Conservation (phyloP, 1,140 invertebrate species). For the Lepidurus packardi region DNA sequence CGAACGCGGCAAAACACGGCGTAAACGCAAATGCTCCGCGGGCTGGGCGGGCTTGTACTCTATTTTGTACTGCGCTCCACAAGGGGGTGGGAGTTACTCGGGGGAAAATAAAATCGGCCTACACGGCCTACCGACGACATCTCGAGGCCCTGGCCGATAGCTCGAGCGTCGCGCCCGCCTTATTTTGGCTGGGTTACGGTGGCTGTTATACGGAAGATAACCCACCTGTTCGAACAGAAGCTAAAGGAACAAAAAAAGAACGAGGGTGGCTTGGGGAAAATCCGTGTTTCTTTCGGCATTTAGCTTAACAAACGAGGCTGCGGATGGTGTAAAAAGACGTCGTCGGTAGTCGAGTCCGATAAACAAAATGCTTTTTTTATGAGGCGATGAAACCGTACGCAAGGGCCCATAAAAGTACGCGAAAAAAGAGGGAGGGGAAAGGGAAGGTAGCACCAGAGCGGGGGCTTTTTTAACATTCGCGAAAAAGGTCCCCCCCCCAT, state of each 20-base stretch:
- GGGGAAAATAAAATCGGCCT: not conserved
- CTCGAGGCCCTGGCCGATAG: not conserved
- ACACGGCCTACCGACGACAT: conserved; percentile 15
- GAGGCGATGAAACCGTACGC: conserved; percentile 20
- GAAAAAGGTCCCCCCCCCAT: not conserved
- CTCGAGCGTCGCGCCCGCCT: not conserved
- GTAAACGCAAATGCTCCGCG: conserved; percentile 17
- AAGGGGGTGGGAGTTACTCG: not conserved
- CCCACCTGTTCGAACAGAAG: not conserved
- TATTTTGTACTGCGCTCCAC: not conserved
- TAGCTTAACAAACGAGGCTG: conserved; percentile 3
- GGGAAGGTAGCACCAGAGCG: not conserved
- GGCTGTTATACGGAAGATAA: not conserved
- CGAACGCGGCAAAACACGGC: conserved; percentile 2
- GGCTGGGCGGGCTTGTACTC: not conserved
- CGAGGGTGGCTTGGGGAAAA: not conserved
- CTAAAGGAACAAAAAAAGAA: not conserved
- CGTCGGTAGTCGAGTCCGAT: conserved; percentile 20
- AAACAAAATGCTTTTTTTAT: conserved; percentile 20
- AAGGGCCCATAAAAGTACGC: conserved; percentile 21
- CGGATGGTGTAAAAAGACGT: conserved; percentile 21
- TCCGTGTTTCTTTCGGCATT: not conserved
- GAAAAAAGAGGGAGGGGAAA: conserved; percentile 8
- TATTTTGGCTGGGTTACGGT: not conserved
- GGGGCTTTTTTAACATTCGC: not conserved